A percentile compares a stretch with the other conserved stretches of the same genome.
Conservation (phyloP, 2,113 vertebrate genomes). For the Jacana jacana region DNA sequence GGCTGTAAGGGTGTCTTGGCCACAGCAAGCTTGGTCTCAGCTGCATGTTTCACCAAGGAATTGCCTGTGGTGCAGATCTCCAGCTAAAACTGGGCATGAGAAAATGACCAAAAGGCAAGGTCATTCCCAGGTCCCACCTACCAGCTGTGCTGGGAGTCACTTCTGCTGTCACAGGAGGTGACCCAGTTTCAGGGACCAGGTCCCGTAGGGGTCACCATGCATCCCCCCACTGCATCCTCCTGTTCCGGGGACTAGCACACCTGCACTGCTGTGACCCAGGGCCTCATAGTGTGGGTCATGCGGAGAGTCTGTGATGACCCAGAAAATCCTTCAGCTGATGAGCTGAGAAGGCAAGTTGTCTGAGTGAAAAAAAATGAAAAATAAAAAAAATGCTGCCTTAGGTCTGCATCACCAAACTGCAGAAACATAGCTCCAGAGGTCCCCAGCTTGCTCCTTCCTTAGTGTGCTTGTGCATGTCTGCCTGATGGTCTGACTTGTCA, state of each 20-base stretch:
- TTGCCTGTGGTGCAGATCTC: not conserved
- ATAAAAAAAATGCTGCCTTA: not conserved
- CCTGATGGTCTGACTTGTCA: not conserved
- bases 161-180: conserved; percentile 14
- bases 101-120: conserved; percentile 6
- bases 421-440: not conserved
- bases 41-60: not conserved
- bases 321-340: conserved; percentile 16
- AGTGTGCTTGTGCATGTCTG: not conserved
- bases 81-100: not conserved
- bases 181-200: conserved; percentile 27
- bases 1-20: not conserved
- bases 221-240: not conserved
- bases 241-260: not conserved
- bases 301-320: not conserved
- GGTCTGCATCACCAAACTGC: not conserved
- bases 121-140: not conserved
- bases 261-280: not conserved
- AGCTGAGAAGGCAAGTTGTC: not conserved
- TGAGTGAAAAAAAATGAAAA: not conserved
- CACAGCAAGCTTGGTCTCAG: not conserved
- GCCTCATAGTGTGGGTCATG: not conserved
- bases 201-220: not conserved
- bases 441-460: not conserved
- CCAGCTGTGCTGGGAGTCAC: not conserved